phyloP scores from a whole-genome alignment of 2,113 vertebrate species.

The Hippoglossus stenolepis region DNA sequence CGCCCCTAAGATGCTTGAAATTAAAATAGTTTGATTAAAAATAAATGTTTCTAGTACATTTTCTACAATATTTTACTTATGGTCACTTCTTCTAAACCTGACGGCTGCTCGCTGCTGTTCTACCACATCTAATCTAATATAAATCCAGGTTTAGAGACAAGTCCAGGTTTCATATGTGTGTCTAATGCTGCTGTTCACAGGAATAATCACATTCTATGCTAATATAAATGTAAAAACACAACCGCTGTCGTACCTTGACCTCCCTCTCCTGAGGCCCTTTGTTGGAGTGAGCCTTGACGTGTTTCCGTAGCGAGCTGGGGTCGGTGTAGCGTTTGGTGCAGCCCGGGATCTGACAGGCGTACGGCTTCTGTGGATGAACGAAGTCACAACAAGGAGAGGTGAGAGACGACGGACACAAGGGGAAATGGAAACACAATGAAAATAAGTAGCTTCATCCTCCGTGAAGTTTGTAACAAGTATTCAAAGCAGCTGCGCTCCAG shows the following conservation, averaged over 20 bases:
- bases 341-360: conserved; percentile 80
- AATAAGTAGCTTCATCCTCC: neutral
- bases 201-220: too few species aligned
- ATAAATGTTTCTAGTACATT: neutral
- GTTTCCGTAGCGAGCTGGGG: conserved; percentile 80
- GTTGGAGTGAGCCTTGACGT: conserved; percentile 78
- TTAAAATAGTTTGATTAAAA: neutral
- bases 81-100: too few species aligned
- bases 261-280: conserved; percentile 72
- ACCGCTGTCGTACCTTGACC: conserved; percentile 60
- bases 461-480: neutral
- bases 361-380: conserved; percentile 73
- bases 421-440: neutral
- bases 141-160: neutral
- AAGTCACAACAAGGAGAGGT: neutral
- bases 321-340: conserved; percentile 83
- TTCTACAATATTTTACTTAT: neutral
- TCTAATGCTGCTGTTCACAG: too few species aligned
- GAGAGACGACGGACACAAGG: neutral
- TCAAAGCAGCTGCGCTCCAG: neutral
- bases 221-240: neutral
- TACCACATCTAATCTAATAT: conserved; percentile 1
- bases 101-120: neutral
- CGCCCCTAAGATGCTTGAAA: neutral
- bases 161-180: neutral